Evolutionary conservation across 2,888 invertebrate genomes (phyloP).

Genomic region (Operophtera brumata): DNA sequence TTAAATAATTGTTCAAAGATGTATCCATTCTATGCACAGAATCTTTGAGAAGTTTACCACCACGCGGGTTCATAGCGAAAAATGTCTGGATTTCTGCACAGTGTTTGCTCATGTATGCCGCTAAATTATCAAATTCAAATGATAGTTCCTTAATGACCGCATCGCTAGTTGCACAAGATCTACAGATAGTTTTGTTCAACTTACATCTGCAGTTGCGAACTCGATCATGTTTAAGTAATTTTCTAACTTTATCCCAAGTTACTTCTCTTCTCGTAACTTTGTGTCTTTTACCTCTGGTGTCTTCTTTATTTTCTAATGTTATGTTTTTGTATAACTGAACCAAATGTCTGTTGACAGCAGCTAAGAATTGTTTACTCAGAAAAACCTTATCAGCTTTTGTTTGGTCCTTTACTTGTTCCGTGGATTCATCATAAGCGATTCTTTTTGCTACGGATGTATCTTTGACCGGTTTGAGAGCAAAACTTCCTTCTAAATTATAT

Average conservation of each 20-base stretch:
- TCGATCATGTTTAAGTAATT: slow-evolving; percentile 55
- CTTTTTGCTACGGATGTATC: not conserved
- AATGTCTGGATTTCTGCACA: slow-evolving; percentile 69
- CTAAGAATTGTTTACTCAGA: slow-evolving; percentile 52
- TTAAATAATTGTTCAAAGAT: slow-evolving; percentile 58
- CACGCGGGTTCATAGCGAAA: slow-evolving; percentile 64
- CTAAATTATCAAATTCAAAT: slow-evolving; percentile 62
- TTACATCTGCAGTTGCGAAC: slow-evolving; percentile 60
- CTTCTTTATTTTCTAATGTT: not conserved
- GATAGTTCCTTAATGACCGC: slow-evolving; percentile 62
- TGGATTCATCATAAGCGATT: slow-evolving; percentile 21
- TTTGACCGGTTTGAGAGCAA: slow-evolving; percentile 48
- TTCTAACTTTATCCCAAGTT: slow-evolving; percentile 48
- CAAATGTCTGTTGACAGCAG: slow-evolving; percentile 52
- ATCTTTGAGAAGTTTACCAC: slow-evolving; percentile 59
- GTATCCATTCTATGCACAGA: slow-evolving; percentile 56
- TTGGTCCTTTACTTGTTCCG: not conserved
- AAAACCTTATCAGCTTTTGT: slow-evolving; percentile 38
- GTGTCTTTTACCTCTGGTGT: slow-evolving; percentile 1
- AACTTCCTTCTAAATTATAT: slow-evolving; percentile 30
- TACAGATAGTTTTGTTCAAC: slow-evolving; percentile 58
- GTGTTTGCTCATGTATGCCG: slow-evolving; percentile 60
- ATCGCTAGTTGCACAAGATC: slow-evolving; percentile 61
- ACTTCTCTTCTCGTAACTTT: slow-evolving; percentile 17
- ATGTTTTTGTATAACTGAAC: slow-evolving; percentile 39